Conservation (phyloP, 2,888 invertebrate species). For the Temnothorax rugatulus region DNA sequence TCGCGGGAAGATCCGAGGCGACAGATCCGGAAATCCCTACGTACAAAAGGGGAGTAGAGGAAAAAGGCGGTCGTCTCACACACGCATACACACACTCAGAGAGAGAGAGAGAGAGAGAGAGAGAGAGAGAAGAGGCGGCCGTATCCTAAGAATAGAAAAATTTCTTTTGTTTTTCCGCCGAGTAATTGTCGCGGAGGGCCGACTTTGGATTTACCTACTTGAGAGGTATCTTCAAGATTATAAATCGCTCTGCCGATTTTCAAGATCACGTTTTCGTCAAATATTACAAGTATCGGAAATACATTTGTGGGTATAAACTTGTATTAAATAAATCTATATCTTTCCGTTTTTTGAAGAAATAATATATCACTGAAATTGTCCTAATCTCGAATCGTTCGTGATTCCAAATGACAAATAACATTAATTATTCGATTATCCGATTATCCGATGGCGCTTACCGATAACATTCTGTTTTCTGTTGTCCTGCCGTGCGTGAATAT, state of each 20-base stretch:
- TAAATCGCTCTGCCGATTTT: not conserved
- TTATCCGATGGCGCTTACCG: not conserved
- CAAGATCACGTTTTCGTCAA: not conserved
- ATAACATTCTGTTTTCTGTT: not conserved
- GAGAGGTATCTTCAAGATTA: not conserved
- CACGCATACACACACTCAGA: not conserved
- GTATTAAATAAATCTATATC: not conserved
- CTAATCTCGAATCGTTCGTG: not conserved
- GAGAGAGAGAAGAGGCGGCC: slow-evolving; percentile 41
- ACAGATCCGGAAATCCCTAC: not conserved
- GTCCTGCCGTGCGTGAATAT: slow-evolving; percentile 63
- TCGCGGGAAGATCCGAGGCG: not conserved
- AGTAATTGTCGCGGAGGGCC: slow-evolving; percentile 62
- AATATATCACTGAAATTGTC: not conserved
- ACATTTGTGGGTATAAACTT: not conserved
- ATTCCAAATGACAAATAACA: too few species aligned
- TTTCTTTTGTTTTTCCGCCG: slow-evolving; percentile 67
- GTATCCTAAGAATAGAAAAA: slow-evolving; percentile 78
- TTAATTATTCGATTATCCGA: too few species aligned
- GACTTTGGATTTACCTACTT: slow-evolving; percentile 18
- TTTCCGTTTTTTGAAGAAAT: not conserved
- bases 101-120: too few species aligned
- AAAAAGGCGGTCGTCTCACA: not conserved
- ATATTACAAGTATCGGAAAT: not conserved
- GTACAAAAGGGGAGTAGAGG: slow-evolving; percentile 36